These are phyloP conservation scores for Pavo muticus DNA, from an alignment of 2,113 vertebrate genomes.

Conservation along the genomic window DNA sequence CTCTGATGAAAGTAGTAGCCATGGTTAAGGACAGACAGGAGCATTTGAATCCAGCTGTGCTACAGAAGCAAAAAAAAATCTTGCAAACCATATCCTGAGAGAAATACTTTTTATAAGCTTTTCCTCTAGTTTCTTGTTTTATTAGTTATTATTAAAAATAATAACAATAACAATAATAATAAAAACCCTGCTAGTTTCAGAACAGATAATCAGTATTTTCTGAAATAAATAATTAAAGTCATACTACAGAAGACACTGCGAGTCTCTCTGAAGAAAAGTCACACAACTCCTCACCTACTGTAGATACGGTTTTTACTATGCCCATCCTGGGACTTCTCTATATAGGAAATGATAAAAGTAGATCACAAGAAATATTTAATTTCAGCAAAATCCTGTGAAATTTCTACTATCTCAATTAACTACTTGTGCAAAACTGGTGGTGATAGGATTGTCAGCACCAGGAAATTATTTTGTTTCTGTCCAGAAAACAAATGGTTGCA, in stretches of 20 bases:
- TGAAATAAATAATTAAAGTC: background rate
- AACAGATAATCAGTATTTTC: background rate
- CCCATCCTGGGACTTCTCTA: background rate
- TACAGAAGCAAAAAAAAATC: background rate
- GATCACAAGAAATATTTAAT: background rate
- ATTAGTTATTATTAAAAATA: background rate
- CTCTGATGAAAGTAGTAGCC: background rate
- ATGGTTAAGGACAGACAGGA: background rate
- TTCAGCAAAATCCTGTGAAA: background rate
- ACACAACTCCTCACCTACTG: background rate
- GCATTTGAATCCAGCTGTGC: background rate
- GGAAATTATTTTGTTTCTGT: conserved; percentile 23
- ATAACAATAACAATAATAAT: background rate
- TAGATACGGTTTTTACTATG: background rate
- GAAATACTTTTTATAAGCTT: background rate
- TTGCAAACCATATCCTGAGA: background rate
- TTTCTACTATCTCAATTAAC: background rate
- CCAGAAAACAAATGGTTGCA: background rate
- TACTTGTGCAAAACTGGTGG: conserved; percentile 22
- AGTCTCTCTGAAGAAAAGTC: background rate
- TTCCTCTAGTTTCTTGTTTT: background rate
- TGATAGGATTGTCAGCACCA: conserved; percentile 46
- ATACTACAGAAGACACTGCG: background rate
- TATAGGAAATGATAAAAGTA: background rate
- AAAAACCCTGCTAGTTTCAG: background rate